A percentile compares a stretch with the other conserved stretches of the same genome.
phyloP scores from a whole-genome alignment of 2,888 invertebrate species.

The Pedicia rivosa region DNA sequence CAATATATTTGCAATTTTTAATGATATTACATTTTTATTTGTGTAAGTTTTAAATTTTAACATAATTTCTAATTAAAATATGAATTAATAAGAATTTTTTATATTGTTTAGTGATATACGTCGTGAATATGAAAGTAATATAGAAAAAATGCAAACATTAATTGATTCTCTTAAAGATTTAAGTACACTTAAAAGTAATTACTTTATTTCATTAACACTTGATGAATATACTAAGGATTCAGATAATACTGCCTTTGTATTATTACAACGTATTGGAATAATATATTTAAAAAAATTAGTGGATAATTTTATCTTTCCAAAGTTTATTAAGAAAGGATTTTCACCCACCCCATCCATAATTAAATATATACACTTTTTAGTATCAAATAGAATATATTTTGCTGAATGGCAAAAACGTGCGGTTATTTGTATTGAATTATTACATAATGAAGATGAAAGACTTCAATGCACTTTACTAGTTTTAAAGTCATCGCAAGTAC shows the following conservation, averaged over 20 bases:
- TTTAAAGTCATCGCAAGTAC: constrained; percentile 23
- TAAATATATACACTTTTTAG: constrained; percentile 22
- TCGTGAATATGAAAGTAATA: constrained; percentile 24
- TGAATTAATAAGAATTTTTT: neutral
- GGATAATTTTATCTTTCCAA: constrained; percentile 26
- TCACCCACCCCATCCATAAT: constrained; percentile 22
- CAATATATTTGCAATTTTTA: constrained; percentile 25
- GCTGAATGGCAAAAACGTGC: constrained; percentile 27
- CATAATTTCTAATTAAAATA: neutral
- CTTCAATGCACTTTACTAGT: constrained; percentile 23
- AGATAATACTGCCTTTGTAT: constrained; percentile 25
- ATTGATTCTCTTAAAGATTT: constrained; percentile 25
- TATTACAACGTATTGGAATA: constrained; percentile 26
- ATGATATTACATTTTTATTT: constrained; percentile 25
- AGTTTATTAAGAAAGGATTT: constrained; percentile 25
- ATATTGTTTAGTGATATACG: constrained; percentile 21
- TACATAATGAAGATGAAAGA: constrained; percentile 29
- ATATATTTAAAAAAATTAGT: constrained; percentile 24
- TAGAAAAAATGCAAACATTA: constrained; percentile 21
- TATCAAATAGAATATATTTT: constrained; percentile 21
- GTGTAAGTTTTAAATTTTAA: constrained; percentile 17
- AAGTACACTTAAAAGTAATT: constrained; percentile 24
- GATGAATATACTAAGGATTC: constrained; percentile 26
- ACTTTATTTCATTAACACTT: constrained; percentile 25
- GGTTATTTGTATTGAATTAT: constrained; percentile 22